A percentile compares a stretch with the other conserved stretches of the same genome.
These are phyloP conservation scores for Chloropsis cyanopogon DNA, from an alignment of 2,113 vertebrate species.

Conservation along the genomic window DNA sequence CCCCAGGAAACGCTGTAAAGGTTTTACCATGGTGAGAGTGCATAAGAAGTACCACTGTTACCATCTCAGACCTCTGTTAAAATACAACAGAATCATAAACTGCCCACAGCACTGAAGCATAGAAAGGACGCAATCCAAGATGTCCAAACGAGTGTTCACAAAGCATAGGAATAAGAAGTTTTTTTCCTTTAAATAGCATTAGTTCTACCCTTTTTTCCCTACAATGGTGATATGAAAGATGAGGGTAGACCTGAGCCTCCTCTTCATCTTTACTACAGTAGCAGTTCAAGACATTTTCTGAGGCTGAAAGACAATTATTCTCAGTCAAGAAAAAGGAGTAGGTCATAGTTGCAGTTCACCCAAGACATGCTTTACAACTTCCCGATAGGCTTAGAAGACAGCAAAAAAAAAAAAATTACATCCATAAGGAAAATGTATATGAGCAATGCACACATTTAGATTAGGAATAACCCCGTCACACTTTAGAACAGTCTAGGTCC, in stretches of 20 bases:
- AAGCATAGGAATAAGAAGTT: not conserved
- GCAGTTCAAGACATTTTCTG: not conserved
- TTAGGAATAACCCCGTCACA: not conserved
- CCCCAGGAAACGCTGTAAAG: rapidly evolving
- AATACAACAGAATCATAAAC: not conserved
- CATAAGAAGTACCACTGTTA: not conserved
- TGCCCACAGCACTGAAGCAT: not conserved
- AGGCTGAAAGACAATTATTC: not conserved
- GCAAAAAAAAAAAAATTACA: not conserved
- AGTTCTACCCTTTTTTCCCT: not conserved
- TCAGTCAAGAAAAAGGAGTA: not conserved
- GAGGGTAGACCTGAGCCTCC: not conserved
- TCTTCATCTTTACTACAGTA: not conserved
- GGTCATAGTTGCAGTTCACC: not conserved
- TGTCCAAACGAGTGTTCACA: not conserved
- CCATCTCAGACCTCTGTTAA: not conserved
- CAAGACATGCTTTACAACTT: not conserved
- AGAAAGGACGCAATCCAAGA: not conserved
- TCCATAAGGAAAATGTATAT: not conserved
- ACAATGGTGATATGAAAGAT: not conserved
- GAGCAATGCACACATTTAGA: not conserved
- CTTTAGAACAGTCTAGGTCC: not conserved
- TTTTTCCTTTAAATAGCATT: not conserved
- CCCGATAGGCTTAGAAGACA: not conserved
- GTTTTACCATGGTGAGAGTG: not conserved